Percentiles rank a stretch among this genome's conserved stretches.
phyloP scores from a whole-genome alignment of 2,888 invertebrate genomes.

The Saturnia japonica region DNA sequence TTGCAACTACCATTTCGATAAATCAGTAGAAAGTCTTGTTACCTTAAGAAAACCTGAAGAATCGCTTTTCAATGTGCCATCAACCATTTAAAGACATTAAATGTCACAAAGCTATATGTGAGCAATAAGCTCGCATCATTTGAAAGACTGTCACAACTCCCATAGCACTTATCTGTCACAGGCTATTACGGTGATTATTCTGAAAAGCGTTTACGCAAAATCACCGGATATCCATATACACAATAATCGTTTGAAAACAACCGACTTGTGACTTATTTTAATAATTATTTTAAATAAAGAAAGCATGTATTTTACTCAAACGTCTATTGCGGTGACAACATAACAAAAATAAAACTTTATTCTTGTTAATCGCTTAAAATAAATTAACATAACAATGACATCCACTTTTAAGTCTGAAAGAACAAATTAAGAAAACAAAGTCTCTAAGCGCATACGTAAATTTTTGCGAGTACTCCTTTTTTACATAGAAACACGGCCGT shows the following conservation, averaged over 20 bases:
- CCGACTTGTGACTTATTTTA: conserved; percentile 3
- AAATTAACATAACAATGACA: too few species aligned
- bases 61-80: background rate
- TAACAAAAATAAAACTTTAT: too few species aligned
- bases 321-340: background rate
- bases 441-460: too few species aligned
- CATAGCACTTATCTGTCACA: conserved; percentile 7
- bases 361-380: too few species aligned
- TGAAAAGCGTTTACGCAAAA: conserved; percentile 16
- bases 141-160: background rate
- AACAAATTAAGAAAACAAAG: too few species aligned
- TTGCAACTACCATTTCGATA: background rate
- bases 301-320: background rate
- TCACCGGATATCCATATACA: conserved; percentile 17
- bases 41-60: background rate
- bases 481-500: too few species aligned
- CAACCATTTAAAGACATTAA: background rate
- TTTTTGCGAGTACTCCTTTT: too few species aligned
- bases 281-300: conserved; percentile 6
- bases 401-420: too few species aligned
- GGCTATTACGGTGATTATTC: background rate
- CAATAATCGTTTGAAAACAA: conserved; percentile 15
- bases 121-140: background rate
- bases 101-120: background rate
- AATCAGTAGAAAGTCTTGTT: background rate